Evolutionary conservation across 2,888 invertebrate species (phyloP).

Genomic region (Conops quadrifasciatus): DNA sequence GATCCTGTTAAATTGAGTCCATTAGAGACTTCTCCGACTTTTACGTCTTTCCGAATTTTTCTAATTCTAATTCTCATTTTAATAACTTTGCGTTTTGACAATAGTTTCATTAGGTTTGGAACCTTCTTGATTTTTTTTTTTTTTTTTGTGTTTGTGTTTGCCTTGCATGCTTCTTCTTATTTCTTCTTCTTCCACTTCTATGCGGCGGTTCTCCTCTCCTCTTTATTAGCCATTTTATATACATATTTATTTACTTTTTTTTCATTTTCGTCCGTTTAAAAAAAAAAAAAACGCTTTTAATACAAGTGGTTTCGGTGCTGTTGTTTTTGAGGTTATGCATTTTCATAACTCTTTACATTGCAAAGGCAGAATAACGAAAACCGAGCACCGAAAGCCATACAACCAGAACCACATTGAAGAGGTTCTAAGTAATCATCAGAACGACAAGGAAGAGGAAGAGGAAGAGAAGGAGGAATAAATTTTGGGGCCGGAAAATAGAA

Average conservation of each 20-base stretch:
- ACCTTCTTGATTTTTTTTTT: no score
- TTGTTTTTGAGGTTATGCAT: conserved; percentile 34
- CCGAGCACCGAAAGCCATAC: neutral
- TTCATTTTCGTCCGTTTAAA: neutral
- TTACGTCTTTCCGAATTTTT: neutral
- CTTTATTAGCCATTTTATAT: neutral
- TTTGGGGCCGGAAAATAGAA: conserved; percentile 4
- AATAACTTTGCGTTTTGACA: no score
- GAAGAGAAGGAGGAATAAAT: neutral
- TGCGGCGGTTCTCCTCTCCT: neutral
- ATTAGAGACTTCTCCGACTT: no score
- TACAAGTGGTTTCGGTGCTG: neutral
- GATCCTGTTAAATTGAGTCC: no score
- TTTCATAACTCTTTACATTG: conserved; percentile 25
- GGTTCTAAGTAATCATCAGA: conserved; percentile 30
- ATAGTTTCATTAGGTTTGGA: no score
- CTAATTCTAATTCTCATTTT: conserved; percentile 9
- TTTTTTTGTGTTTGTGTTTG: neutral
- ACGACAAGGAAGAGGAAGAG: neutral
- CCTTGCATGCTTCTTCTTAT: neutral
- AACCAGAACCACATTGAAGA: conserved; percentile 19
- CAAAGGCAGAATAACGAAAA: neutral
- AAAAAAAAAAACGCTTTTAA: no score
- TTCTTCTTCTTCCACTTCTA: neutral
- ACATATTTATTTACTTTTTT: neutral